Evolutionary conservation across 2,888 invertebrate genomes (phyloP).

Genomic region (Pyralis farinalis): DNA sequence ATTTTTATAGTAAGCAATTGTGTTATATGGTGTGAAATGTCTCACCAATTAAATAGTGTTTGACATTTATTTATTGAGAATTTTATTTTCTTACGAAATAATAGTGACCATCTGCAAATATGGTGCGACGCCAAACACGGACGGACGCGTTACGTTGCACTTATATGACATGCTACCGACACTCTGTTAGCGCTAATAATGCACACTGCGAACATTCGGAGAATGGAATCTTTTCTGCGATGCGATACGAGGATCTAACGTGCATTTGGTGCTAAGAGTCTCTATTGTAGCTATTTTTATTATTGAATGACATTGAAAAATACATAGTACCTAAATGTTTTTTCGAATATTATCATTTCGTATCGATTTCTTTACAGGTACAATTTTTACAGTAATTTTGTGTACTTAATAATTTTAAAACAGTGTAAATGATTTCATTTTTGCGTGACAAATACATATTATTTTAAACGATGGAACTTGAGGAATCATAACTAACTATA

Average conservation of each 20-base stretch:
- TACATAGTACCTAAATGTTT: conserved; percentile 10
- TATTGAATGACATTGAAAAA: neutral
- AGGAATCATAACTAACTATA: conserved; percentile 44
- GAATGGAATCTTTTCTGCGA: too few relatives aligned
- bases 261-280: too few relatives aligned
- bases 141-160: too few relatives aligned
- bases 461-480: conserved; percentile 33
- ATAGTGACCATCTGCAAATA: conserved; percentile 79
- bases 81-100: conserved; percentile 78
- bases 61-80: conserved; percentile 80
- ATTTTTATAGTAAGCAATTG: conserved; percentile 79
- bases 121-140: conserved; percentile 53
- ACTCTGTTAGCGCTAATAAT: too few relatives aligned
- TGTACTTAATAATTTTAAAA: conserved; percentile 21
- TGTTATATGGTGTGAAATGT: conserved; percentile 76
- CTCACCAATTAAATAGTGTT: conserved; percentile 75
- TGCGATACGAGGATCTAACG: too few relatives aligned
- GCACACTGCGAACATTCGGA: too few relatives aligned
- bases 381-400: conserved; percentile 6
- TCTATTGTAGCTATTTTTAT: conserved; percentile 32
- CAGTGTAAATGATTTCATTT: conserved; percentile 16
- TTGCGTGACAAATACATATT: conserved; percentile 49
- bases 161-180: conserved; percentile 14
- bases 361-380: conserved; percentile 6
- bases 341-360: conserved; percentile 20